Evolutionary conservation across 2,797 vertebrate genomes (phyloP).

Genomic region (Acanthopagrus latus): DNA sequence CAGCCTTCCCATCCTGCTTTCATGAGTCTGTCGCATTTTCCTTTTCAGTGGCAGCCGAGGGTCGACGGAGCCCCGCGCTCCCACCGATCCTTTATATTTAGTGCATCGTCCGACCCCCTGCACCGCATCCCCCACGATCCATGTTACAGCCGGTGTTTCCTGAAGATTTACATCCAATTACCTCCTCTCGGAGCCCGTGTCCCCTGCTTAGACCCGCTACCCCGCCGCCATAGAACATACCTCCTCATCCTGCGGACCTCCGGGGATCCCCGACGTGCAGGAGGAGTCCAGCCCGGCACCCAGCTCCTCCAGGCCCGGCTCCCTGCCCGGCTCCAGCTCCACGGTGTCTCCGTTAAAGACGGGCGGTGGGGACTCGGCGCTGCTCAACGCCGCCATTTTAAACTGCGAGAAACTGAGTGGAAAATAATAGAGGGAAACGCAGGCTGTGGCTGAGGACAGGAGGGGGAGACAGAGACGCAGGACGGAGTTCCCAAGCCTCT

Average conservation of each 20-base stretch:
- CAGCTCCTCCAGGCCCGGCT: constrained; percentile 81
- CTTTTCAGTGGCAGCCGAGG: not conserved
- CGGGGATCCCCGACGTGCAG: constrained; percentile 79
- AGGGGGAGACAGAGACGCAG: constrained; percentile 84
- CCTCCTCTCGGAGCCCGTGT: constrained; percentile 74
- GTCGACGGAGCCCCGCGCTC: not conserved
- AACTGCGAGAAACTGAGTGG: constrained; percentile 86
- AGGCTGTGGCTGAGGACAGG: constrained; percentile 67
- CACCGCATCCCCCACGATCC: constrained; percentile 75
- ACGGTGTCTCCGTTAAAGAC: constrained; percentile 89
- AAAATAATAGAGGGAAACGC: constrained; percentile 80
- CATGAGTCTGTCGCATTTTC: constrained; percentile 48
- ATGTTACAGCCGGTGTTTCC: constrained; percentile 84
- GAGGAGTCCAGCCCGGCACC: constrained; percentile 78
- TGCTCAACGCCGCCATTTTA: constrained; percentile 92
- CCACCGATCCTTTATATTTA: constrained; percentile 1
- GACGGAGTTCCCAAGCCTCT: not conserved
- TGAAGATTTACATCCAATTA: constrained; percentile 77
- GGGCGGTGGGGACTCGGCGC: constrained; percentile 90
- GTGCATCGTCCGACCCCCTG: constrained; percentile 64
- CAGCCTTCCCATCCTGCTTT: constrained; percentile 33
- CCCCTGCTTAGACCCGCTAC: constrained; percentile 48
- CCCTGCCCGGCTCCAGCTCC: constrained; percentile 83
- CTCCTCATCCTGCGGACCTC: constrained; percentile 88
- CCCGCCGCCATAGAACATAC: constrained; percentile 72